Evolutionary conservation across 2,113 vertebrate species (phyloP).

Genomic region (Aegotheles bennettii): DNA sequence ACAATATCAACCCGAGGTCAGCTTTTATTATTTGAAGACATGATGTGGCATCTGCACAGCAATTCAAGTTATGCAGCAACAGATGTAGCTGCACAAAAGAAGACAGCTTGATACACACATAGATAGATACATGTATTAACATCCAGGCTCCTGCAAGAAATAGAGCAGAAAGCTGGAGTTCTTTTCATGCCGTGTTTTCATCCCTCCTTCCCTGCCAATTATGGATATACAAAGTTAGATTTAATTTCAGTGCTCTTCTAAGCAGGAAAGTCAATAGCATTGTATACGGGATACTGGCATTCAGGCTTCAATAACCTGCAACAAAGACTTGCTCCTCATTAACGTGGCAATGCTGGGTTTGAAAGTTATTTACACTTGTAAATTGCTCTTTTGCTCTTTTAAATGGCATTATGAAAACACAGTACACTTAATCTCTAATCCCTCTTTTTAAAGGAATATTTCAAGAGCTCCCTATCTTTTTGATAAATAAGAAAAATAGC

Average conservation of each 20-base stretch:
- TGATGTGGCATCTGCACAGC: constrained; percentile 51
- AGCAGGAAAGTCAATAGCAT: background rate
- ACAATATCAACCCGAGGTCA: constrained; percentile 48
- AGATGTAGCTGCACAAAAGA: constrained; percentile 52
- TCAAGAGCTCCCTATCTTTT: background rate
- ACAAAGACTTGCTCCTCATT: background rate
- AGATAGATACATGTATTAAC: background rate
- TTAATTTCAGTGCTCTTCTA: background rate
- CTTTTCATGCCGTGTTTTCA: background rate
- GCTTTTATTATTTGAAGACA: constrained; percentile 32
- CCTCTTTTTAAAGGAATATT: background rate
- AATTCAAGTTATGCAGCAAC: constrained; percentile 53
- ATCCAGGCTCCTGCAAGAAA: constrained; percentile 3
- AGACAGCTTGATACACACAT: background rate
- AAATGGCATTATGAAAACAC: background rate
- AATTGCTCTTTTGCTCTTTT: background rate
- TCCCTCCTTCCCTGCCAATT: background rate
- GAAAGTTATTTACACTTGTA: background rate
- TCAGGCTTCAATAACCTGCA: background rate
- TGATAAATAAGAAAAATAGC: background rate
- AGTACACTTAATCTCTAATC: background rate
- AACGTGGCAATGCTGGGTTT: background rate
- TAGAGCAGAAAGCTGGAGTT: background rate
- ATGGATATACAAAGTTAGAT: background rate
- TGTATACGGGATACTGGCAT: background rate